Evolutionary conservation across 2,888 invertebrate species (phyloP), one percentile per base, ranked within the genome.

Genomic region (Cerastoderma edule): DNA sequence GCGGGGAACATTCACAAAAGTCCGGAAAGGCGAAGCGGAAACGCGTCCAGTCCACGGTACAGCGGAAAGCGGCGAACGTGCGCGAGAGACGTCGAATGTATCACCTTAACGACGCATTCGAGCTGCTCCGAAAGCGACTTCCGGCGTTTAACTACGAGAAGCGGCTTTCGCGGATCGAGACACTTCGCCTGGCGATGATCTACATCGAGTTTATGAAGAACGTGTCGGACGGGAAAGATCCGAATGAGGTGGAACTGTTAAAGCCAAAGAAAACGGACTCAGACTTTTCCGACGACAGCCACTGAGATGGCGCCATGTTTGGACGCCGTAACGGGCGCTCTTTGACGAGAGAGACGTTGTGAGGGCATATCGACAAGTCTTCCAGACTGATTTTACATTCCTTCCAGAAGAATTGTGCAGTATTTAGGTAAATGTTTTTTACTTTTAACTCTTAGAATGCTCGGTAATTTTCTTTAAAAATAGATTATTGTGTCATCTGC

Each of bases 151-250:
- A 90, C 70, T 89, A 89, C 75, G 90, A 91, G 78, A 90, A 90
- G 75, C 83, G 89, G 32, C 83, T 90, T 30, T 90, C 90, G 1
- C 73, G 91, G 13, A 91, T 91, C 24, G 98, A 99, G 94, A 99
- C 98, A 0, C 94, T 99, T 0, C 95, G 98, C 0, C 94, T 98
- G 87, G 98, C 98, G 67, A 98, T 98, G 90, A 98, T 98, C 0
- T 99, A 99, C 94, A 98, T 99, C 89, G 96, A 97, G 80, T 98
- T 98, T 93, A 98, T 99, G 98, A 95, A 96, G 33, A 98, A 98
- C 90, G 94, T 98, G 24, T 83, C 87, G 3, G 83, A 85, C n/a
- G 89, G 89, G 16, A 84, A 88, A 28, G 88, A 89, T 53, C 89
- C 88, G 0, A 83, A 84, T 57, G 76, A 85, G 27, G 85, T 89